A percentile compares a stretch with the other conserved stretches of the same genome.
Evolutionary conservation across 2,888 invertebrate species (phyloP).

Genomic region (Metallyticus violacea): DNA sequence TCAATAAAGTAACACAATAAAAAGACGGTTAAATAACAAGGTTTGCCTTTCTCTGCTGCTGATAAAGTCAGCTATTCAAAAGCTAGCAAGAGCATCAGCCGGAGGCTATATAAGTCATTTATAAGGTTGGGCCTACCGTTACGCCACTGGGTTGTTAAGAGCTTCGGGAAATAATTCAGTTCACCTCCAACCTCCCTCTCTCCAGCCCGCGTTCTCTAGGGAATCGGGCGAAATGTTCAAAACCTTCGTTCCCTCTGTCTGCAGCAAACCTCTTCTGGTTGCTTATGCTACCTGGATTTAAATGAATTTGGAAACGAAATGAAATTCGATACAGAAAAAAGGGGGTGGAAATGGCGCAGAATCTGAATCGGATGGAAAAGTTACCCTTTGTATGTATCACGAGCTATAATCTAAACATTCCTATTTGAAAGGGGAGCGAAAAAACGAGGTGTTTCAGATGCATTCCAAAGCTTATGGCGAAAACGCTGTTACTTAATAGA

Average conservation of each 20-base stretch:
- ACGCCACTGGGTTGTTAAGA: background rate
- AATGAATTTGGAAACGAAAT: background rate
- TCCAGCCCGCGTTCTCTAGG: background rate
- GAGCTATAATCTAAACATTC: background rate
- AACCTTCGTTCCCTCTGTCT: background rate
- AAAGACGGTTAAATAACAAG: background rate
- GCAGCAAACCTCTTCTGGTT: background rate
- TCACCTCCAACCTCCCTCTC: no score
- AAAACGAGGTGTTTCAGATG: background rate
- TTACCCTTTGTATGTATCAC: background rate
- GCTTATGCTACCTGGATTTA: background rate
- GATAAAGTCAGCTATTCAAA: background rate
- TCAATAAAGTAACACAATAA: background rate
- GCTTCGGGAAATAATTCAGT: background rate
- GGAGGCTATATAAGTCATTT: background rate
- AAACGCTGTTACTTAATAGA: background rate
- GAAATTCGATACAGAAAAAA: background rate
- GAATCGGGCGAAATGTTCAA: background rate
- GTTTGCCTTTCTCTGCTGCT: background rate
- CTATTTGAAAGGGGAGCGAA: background rate
- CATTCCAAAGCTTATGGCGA: background rate
- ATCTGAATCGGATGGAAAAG: background rate
- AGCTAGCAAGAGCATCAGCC: background rate
- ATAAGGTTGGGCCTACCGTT: background rate
- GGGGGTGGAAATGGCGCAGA: background rate